Evolutionary conservation across 2,113 vertebrate genomes (phyloP), one percentile per base, ranked within the genome.

Genomic region (Callipepla californica): DNA sequence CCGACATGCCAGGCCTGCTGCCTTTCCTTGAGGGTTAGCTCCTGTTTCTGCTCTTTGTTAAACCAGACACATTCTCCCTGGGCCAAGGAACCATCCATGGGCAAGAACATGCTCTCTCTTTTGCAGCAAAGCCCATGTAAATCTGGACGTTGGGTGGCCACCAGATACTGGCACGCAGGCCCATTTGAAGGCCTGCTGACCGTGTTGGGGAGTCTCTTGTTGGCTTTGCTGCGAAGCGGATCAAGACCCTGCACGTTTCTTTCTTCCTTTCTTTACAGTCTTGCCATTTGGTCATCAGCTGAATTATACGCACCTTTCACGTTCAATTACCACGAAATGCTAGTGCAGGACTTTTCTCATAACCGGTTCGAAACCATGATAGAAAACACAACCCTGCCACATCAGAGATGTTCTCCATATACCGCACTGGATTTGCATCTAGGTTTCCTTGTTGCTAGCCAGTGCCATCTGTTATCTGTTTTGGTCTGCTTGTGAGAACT

Each of bases 391-490:
- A 89, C 78, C 44, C 75, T 90, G 86, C 75, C 81, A 83, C 87
- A 95, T 91, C 89, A 83, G 85, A 93, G 81, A 86, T 0, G 5
- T 78, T 87, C 94, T 75, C 85, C 50, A 20, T 90, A 61, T 57
- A 86, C 51, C 1, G 7, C 68, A 83, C 28, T 42, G 42, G n/a
- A 95, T 94, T 96, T 93, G 92, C 86, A 94, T 95, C 74, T 93
- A 96, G 53, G 84, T 95, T 95, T 96, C 85, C 90, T 88, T 95
- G 88, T 36, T 85, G 61, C 66, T 88, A 91, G 81, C 73, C 76
- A 81, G 57, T 92, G 66, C 83, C 92, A 95, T 95, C 92, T 96
- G 96, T 92, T 94, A 95, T 85, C 96, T 95, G 90, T 94, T 95
- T 96, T 93, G 93, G 63, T 77, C 91, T 86, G 73, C 69, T 83